phyloP scores from a whole-genome alignment of 2,888 invertebrate species.

The Nephrotoma flavescens region DNA sequence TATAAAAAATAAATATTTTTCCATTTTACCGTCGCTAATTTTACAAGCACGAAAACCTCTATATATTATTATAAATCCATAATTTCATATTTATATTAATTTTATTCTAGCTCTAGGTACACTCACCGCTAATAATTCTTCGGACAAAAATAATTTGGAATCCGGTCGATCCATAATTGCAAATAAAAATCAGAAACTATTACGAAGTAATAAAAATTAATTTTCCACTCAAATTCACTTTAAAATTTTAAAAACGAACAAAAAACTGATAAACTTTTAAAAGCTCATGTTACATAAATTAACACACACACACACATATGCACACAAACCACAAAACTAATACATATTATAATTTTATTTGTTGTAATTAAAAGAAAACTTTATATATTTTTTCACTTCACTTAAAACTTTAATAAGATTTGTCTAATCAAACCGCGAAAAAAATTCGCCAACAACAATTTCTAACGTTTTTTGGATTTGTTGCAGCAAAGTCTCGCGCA shows the following conservation, averaged over 20 bases:
- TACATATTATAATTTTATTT: not conserved
- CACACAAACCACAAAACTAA: not conserved
- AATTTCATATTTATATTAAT: not conserved
- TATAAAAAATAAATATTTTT: not conserved
- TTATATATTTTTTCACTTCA: not conserved
- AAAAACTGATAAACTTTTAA: not conserved
- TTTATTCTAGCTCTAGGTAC: not conserved
- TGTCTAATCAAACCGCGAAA: not conserved
- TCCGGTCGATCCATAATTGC: slow-evolving; percentile 5
- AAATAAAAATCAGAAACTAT: not conserved
- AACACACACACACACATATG: not conserved
- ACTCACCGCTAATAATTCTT: slow-evolving; percentile 4
- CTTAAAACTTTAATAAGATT: not conserved
- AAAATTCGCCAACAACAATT: not conserved
- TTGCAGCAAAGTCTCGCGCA: not conserved
- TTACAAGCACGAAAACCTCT: not conserved
- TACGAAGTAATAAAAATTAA: not conserved
- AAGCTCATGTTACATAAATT: not conserved
- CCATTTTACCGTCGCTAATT: not conserved
- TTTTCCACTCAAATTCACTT: not conserved
- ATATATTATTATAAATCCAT: not conserved
- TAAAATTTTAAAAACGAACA: not conserved
- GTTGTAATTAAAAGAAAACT: not conserved
- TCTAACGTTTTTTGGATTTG: not conserved
- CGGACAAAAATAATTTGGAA: slow-evolving; percentile 5